Evolutionary conservation across 2,888 invertebrate species (phyloP), one percentile per base, ranked within the genome.

Genomic region (Dendrolimus pini): DNA sequence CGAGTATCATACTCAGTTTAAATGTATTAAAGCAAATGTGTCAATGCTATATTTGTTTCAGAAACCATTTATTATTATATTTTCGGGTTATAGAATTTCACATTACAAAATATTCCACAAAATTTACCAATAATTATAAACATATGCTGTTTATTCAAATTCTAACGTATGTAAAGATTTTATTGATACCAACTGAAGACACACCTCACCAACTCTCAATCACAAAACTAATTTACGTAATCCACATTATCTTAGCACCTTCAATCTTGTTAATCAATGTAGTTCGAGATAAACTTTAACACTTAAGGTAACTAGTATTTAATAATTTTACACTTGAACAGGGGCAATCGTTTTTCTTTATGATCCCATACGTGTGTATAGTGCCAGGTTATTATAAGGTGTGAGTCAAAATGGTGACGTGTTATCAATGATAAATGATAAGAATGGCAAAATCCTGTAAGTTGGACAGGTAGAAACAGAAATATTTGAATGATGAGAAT

Each of bases 391-490:
- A 76, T 77, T 77, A 77, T 78, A 81, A 80, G 79, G 81, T 85
- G 70, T 85, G 85, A 82, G 74, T 78, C 78, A 80, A 83, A 85
- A 77, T 75, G 60, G 64, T 80, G 82, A 83, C 78, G 80, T 74
- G 76, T 82, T 87, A 85, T 87, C 87, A 74, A 67, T 78, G 78
- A 79, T 81, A 82, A 78, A 65, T 67, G 81, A 82, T 82, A 82
- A 78, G 67, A 68, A 69, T 77, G 73, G 82, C 74, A 71, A 80
- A 80, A 77, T 70, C 65, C 62, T 63, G 3, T 30, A 58, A 62
- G 63, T 66, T 59, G 56, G 61, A 62, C 54, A 56, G 58, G 62
- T 65, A 61, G 63, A 63, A 56, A 66, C 30, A 55, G 13, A 42
- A 55, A 13, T 14, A 41, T 52, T 18, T 30, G n/a, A n/a, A n/a